These are phyloP conservation scores for Phalanger gymnotis DNA, from an alignment of 2,797 vertebrate genomes.

Conservation along the genomic window DNA sequence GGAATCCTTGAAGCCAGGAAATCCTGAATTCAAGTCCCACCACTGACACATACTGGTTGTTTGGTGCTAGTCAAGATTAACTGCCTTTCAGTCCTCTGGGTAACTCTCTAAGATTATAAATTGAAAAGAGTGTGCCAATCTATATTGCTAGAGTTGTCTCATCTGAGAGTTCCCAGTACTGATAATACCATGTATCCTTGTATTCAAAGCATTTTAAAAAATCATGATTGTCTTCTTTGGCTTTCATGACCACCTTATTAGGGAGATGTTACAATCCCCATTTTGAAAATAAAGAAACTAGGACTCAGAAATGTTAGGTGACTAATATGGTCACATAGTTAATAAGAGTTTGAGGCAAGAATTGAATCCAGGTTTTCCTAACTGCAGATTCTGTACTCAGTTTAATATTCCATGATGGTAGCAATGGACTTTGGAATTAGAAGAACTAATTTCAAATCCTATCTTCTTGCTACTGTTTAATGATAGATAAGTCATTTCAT, in stretches of 20 bases:
- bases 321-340: not conserved
- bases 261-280: not conserved
- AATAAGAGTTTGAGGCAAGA: not conserved
- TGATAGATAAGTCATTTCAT: not conserved
- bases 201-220: not conserved
- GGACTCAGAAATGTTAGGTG: not conserved
- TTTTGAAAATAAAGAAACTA: not conserved
- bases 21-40: not conserved
- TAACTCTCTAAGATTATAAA: no score
- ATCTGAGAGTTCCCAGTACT: no score
- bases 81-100: not conserved
- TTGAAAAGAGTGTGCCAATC: no score
- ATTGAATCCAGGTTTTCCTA: not conserved
- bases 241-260: not conserved
- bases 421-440: not conserved
- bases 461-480: not conserved
- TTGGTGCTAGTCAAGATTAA: not conserved
- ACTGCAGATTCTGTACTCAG: not conserved
- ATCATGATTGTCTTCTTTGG: not conserved
- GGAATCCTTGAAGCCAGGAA: not conserved
- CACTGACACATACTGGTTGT: not conserved
- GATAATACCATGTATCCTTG: no score
- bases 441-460: not conserved
- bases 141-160: no score
- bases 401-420: not conserved